Percentiles rank a stretch among this genome's conserved stretches.
Conservation (phyloP, 2,888 invertebrate genomes). For the Coenonympha glycerion region DNA sequence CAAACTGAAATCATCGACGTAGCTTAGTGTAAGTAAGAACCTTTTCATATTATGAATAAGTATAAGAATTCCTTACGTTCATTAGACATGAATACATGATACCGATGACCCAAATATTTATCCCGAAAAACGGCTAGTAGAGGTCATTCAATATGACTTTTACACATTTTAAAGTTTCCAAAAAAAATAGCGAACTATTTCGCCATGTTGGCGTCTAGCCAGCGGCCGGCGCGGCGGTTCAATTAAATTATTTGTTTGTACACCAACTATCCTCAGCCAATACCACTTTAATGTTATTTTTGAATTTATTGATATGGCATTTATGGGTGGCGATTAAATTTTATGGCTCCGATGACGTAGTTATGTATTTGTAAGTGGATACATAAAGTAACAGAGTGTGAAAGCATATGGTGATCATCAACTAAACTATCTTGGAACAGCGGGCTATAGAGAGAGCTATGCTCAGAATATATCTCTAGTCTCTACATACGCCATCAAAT, state of each 20-base stretch:
- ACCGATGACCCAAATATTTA: background rate
- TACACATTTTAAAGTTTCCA: conserved; percentile 7
- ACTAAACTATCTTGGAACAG: too few relatives aligned
- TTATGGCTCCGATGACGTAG: background rate
- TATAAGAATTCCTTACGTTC: too few relatives aligned
- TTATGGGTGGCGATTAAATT: background rate
- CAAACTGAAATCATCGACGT: too few relatives aligned
- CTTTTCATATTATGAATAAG: too few relatives aligned
- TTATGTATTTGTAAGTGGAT: too few relatives aligned
- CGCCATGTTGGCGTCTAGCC: conserved; percentile 21
- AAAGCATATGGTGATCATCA: too few relatives aligned
- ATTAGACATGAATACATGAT: too few relatives aligned
- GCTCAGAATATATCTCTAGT: too few relatives aligned
- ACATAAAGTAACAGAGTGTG: too few relatives aligned
- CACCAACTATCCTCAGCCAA: conserved; percentile 4
- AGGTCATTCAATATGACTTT: background rate
- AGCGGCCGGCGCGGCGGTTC: conserved; percentile 19
- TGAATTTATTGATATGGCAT: conserved; percentile 9
- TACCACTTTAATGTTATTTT: conserved; percentile 11
- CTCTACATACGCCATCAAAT: too few relatives aligned
- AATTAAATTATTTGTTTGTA: conserved; percentile 28
- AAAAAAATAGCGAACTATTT: conserved; percentile 20
- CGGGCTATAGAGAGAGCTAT: too few relatives aligned
- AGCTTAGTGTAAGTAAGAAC: too few relatives aligned
- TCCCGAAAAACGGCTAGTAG: background rate